These are phyloP conservation scores for Drosophila birchii DNA, from an alignment of 2,888 invertebrate genomes.

Conservation along the genomic window DNA sequence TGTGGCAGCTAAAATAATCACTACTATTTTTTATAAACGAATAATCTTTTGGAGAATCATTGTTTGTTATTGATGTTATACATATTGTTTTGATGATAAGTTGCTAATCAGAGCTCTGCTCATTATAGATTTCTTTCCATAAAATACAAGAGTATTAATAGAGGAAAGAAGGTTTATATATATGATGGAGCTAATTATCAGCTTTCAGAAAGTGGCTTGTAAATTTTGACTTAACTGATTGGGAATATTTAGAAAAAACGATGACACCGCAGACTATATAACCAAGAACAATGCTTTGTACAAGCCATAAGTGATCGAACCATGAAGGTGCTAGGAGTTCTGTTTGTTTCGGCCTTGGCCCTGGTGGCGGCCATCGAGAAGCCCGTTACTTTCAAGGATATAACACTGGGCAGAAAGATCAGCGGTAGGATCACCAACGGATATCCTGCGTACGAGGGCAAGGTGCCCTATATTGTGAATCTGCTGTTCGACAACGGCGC, in stretches of 20 bases:
- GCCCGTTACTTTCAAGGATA: constrained; percentile 41
- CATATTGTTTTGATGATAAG: not conserved
- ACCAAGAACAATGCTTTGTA: not conserved
- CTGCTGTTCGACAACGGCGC: constrained; percentile 47
- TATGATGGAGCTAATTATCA: constrained; percentile 7
- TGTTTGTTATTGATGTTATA: not conserved
- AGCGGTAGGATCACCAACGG: constrained; percentile 73
- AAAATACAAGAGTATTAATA: constrained; percentile 2
- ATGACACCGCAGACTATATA: constrained; percentile 10
- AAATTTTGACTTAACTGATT: constrained; percentile 21
- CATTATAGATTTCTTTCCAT: too few relatives aligned
- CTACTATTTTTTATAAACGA: not conserved
- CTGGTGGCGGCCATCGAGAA: constrained; percentile 24
- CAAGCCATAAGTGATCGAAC: not conserved
- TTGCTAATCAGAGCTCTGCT: not conserved
- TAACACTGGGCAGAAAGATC: constrained; percentile 38
- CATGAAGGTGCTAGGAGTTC: constrained; percentile 29
- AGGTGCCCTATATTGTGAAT: constrained; percentile 71
- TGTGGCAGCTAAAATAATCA: too few relatives aligned
- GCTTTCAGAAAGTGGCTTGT: not conserved
- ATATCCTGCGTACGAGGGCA: constrained; percentile 55
- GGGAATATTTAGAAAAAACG: not conserved
- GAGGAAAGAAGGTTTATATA: not conserved
- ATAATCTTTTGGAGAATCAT: not conserved
- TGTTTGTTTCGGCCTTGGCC: constrained; percentile 27